Base-by-base conservation (phyloP, 1,140 invertebrate genomes). In the Dendroctonus valens region DNA sequence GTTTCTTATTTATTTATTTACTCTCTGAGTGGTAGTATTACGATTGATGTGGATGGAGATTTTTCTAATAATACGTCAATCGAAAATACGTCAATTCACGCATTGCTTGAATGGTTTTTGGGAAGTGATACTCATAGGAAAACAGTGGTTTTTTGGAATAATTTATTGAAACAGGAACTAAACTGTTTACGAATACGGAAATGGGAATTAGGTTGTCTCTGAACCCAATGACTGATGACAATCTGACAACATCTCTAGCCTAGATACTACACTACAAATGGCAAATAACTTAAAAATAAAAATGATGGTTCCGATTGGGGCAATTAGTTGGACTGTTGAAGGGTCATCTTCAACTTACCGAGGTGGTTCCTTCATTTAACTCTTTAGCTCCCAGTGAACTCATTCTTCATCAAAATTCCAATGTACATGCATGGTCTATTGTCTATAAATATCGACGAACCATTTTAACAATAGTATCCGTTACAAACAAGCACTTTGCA, bases 281-380 rank as follows among this genome's bases (percentile, higher is more conserved):
- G 15, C n/a, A 48, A 14, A 14, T 14, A 51, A 5, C 15, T 5
- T 12, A 51, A 14, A 51, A 8, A 26, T n/a, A 7, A 51, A 5
- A 12, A 9, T 26, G 37, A 8, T 7, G n/a, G 15, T 4, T 39
- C 8, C 11, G 8, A 54, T 54, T 11, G 11, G 8, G 3, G 37
- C n/a, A 5, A 9, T 37, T 2, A 26, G 3, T 26, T 3, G 26
- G 1, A 26, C n/a, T 53, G n/a, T 64, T 54, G 38, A 40, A 50
- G 14, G 44, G 37, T 65, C 63, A 57, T 52, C 48, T 55, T 63
- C 41, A 57, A 49, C 69, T 72, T 72, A 72, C 70, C 70, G 61
- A 68, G 70, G 70, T 72, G 70, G 69, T 68, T 72, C 70, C 70
- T 72, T 72, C 70, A 72, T 72, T 72, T 72, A 72, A 59, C 54